These are phyloP conservation scores for Cyprinodon diabolis DNA, from an alignment of 2,797 vertebrate genomes.

Conservation along the genomic window DNA sequence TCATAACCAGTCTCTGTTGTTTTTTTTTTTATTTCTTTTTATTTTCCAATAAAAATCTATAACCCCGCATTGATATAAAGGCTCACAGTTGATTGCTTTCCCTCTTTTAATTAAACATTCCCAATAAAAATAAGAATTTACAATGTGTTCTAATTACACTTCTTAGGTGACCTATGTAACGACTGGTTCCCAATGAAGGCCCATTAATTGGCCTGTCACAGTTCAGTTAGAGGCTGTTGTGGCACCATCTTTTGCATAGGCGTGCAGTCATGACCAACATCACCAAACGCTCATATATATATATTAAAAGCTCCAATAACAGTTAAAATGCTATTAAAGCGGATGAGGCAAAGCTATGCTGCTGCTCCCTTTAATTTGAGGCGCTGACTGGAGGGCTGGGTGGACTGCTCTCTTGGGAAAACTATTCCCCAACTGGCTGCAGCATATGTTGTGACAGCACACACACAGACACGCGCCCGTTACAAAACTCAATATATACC, in stretches of 20 bases:
- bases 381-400: conserved; percentile 88
- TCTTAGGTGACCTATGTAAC: conserved; percentile 93
- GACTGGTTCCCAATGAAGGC: conserved; percentile 91
- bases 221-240: conserved; percentile 93
- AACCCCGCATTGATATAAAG: conserved; percentile 86
- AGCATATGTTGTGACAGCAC: conserved; percentile 65
- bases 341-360: conserved; percentile 81
- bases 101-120: conserved; percentile 93
- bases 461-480: conserved; percentile 39
- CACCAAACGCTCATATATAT: conserved; percentile 76
- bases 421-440: conserved; percentile 66
- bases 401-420: conserved; percentile 86
- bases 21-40: conserved; percentile 57
- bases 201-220: conserved; percentile 95
- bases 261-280: conserved; percentile 88
- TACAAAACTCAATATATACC: not conserved
- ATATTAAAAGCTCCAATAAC: conserved; percentile 84
- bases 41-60: conserved; percentile 74
- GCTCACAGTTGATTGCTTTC: conserved; percentile 86
- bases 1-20: conserved; percentile 82
- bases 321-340: conserved; percentile 90
- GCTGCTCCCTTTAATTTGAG: conserved; percentile 90
- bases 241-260: conserved; percentile 89
- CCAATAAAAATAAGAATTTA: conserved; percentile 91
- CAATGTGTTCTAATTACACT: conserved; percentile 97